phyloP scores from a whole-genome alignment of 2,113 vertebrate genomes.

The Pomatostomus ruficeps region DNA sequence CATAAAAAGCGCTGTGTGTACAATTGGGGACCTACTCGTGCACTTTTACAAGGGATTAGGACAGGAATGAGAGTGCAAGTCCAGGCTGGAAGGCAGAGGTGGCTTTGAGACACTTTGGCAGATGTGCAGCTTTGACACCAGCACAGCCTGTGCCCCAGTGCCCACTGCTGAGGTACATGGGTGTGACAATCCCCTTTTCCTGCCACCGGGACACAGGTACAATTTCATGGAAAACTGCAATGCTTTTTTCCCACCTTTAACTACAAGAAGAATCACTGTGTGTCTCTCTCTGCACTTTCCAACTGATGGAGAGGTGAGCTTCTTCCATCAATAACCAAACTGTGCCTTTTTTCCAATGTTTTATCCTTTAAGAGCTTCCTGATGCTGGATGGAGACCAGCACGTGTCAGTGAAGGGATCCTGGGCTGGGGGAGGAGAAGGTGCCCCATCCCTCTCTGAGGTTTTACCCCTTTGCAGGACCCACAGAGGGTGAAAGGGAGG shows the following conservation, averaged over 20 bases:
- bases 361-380: background rate
- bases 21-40: background rate
- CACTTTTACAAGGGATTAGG: background rate
- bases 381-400: background rate
- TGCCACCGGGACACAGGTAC: background rate
- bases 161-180: fast-evolving
- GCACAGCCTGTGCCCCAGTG: fast-evolving
- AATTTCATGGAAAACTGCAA: background rate
- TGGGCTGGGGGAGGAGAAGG: background rate
- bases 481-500: background rate
- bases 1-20: fast-evolving
- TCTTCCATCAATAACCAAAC: background rate
- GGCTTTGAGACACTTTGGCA: background rate
- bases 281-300: background rate
- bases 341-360: background rate
- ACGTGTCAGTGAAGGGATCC: background rate
- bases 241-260: background rate
- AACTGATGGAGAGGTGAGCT: fast-evolving
- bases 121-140: fast-evolving
- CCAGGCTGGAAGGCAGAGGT: background rate
- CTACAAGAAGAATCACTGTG: background rate
- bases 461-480: fast-evolving
- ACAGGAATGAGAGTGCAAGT: background rate
- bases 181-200: background rate
- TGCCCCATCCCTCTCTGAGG: background rate